Base-by-base conservation (phyloP, 1,140 invertebrate genomes). In the Stegodyphus mimosarum region DNA sequence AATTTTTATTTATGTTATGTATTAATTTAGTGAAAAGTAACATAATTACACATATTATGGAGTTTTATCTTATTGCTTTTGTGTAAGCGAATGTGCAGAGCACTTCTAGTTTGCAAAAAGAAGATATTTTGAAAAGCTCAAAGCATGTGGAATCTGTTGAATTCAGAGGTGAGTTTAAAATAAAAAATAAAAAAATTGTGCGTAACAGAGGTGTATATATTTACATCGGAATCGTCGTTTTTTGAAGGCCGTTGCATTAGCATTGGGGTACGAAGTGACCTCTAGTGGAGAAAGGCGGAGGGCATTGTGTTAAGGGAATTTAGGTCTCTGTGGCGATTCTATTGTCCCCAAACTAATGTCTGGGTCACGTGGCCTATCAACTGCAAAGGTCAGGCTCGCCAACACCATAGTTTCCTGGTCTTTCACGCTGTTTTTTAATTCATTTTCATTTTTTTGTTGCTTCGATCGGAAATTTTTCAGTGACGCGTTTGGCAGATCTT, bases 291-390 rank as follows among this genome's bases (percentile, higher is more conserved):
- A 83, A 83, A 83, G 71, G 79, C 71, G 79, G 55, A 17, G 79
- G 71, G 55, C n/a, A 83, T 83, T 83, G 79, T 33, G 33, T 83
- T 74, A 33, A 52, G 17, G n/a, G 70, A 83, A 83, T 83, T 83
- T 83, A 74, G 79, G 79, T 83, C 79, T 83, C 79, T 81, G 78
- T 66, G 79, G 51, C 50, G 6, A 73, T 51, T 55, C 79, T 50
- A 83, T 83, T 83, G 79, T 83, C 79, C 33, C 33, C 15, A 33
- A 33, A n/a, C 53, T 18, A 83, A 83, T 83, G 79, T 83, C 79
- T 83, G 79, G 79, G 79, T 83, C 79, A 83, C 79, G 79, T 83
- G 79, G 79, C 49, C 77, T 83, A 83, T 73, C 79, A 51, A 74
- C 70, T 73, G 79, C 63, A 74, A 66, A 83, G 79, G 79, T 83